Base-by-base conservation (phyloP, 2,797 vertebrate species). In the Clarias pachynema region DNA sequence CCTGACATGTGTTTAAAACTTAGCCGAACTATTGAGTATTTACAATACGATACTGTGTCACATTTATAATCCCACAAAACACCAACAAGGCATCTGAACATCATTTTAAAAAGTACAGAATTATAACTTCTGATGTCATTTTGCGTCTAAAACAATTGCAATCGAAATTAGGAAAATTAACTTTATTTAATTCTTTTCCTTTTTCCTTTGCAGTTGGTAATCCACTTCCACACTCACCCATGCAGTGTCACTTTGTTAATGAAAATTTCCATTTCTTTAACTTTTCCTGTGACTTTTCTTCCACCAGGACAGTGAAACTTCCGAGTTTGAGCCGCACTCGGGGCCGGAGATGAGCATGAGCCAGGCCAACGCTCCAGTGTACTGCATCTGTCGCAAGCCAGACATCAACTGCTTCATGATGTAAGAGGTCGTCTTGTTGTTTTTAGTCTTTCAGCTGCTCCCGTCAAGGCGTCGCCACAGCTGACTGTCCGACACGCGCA, bases 361-460 rank as follows among this genome's bases (percentile, higher is more conserved):
- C 65, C 57, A 57, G 0, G 83, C 81, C 16, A 90, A 80, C 0
- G 87, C 95, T 0, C 96, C 96, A 0, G 95, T 97, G 1, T 98
- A 97, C 91, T 97, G 97, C 59, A 85, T 97, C 86, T 97, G 97
- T 89, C 94, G 96, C 57, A 97, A 95, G 83, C 96, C 97, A 0
- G 97, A 98, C 91, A 98, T 97, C 92, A 97, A 97, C 93, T 97
- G 97, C 90, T 98, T 97, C 89, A 98, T 98, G 97, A 97, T 98
- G 97, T 98, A 93, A 93, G 94, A 83, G n/a, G 57, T 59, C 57
- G 7, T 18, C 26, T 12, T 66, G 63, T 66, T 66, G 10, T 12
- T 31, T 68, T 16, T 34, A 5, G 66, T 49, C 10, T 49, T 49
- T 49, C 44, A 49, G 44, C 44, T 49, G 44, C 10, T 49, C 44